These are phyloP conservation scores for Phodopus roborovskii DNA, from an alignment of 2,113 vertebrate genomes.

Conservation along the genomic window DNA sequence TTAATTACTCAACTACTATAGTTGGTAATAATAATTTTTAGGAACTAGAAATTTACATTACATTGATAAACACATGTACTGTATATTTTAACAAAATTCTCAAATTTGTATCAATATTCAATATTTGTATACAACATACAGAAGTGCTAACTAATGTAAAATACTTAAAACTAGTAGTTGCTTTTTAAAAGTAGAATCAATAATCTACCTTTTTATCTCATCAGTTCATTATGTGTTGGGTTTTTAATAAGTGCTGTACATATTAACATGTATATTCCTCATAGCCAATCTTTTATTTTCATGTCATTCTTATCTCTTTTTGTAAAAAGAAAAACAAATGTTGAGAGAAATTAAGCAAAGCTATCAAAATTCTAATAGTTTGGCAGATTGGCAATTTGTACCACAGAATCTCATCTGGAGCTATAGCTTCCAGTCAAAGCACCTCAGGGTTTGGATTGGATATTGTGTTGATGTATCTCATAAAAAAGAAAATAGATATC, in stretches of 20 bases:
- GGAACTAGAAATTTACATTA: no score
- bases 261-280: not conserved
- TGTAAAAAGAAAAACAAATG: not conserved
- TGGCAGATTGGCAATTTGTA: not conserved
- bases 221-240: not conserved
- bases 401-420: not conserved
- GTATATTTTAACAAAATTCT: no score
- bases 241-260: not conserved
- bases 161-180: no score
- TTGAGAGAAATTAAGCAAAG: slow-evolving; percentile 11
- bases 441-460: not conserved
- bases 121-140: no score
- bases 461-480: not conserved
- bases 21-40: no score
- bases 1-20: no score
- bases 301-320: not conserved
- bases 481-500: not conserved
- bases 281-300: not conserved
- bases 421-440: not conserved
- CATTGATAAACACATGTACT: no score
- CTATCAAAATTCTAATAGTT: not conserved
- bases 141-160: no score
- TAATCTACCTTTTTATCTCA: no score
- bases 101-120: no score
- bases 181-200: no score